Percentiles rank a stretch among this genome's conserved stretches.
Evolutionary conservation across 2,797 vertebrate genomes (phyloP).

Genomic region (Rhadinocentrus ornatus): DNA sequence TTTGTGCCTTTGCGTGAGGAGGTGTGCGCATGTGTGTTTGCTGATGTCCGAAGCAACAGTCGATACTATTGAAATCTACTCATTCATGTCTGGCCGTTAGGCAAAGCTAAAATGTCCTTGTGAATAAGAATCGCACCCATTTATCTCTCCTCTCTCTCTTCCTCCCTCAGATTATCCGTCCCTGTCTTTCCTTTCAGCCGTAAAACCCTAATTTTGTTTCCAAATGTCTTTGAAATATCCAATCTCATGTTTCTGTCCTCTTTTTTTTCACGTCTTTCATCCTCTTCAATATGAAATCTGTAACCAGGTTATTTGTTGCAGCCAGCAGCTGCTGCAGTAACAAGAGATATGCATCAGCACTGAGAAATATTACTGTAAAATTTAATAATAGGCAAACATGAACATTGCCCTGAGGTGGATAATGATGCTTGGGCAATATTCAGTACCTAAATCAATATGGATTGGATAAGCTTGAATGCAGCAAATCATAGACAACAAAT

Average conservation of each 20-base stretch:
- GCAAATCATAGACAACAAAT: slow-evolving; percentile 68
- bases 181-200: slow-evolving; percentile 53
- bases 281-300: slow-evolving; percentile 68
- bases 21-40: slow-evolving; percentile 50
- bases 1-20: slow-evolving; percentile 43
- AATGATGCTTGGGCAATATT: slow-evolving; percentile 76
- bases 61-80: slow-evolving; percentile 84
- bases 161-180: slow-evolving; percentile 56
- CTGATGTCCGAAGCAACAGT: slow-evolving; percentile 76
- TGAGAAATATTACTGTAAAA: slow-evolving; percentile 68
- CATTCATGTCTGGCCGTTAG: slow-evolving; percentile 79
- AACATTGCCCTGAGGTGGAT: slow-evolving; percentile 57
- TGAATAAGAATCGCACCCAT: slow-evolving; percentile 80
- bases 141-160: slow-evolving; percentile 49
- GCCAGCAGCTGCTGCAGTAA: slow-evolving; percentile 61
- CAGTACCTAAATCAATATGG: slow-evolving; percentile 77
- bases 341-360: slow-evolving; percentile 48
- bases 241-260: slow-evolving; percentile 29
- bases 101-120: slow-evolving; percentile 82
- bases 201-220: slow-evolving; percentile 57
- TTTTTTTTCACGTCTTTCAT: neutral
- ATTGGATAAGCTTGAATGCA: slow-evolving; percentile 63
- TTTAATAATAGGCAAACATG: slow-evolving; percentile 70
- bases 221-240: slow-evolving; percentile 48
- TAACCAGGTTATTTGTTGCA: slow-evolving; percentile 71